Evolutionary conservation across 2,888 invertebrate species (phyloP).

Genomic region (Encarsia formosa): DNA sequence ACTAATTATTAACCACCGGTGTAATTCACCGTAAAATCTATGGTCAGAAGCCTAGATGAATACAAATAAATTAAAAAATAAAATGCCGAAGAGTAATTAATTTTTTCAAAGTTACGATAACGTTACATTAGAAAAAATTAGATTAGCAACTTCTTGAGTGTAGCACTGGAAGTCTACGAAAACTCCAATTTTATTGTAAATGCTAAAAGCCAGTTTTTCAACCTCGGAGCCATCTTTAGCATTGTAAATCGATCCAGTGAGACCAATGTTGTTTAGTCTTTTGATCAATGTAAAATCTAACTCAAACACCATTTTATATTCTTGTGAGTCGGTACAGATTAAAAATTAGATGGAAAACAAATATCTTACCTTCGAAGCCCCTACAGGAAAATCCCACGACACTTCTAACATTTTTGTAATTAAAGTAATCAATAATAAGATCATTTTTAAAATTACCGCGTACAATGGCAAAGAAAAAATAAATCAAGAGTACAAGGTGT

Average conservation of each 20-base stretch:
- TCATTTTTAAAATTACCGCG: no score
- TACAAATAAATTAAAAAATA: no score
- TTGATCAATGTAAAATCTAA: slow-evolving; percentile 7
- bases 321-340: background rate
- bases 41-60: no score
- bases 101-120: no score
- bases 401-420: slow-evolving; percentile 7
- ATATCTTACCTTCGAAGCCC: background rate
- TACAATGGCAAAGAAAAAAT: no score
- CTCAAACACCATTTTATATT: background rate
- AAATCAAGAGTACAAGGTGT: no score
- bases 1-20: no score
- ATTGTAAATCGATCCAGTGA: slow-evolving; percentile 1
- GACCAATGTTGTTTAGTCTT: slow-evolving; percentile 6
- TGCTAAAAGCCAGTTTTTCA: slow-evolving; percentile 1
- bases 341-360: no score
- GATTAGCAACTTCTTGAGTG: background rate
- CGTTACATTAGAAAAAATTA: slow-evolving; percentile 1
- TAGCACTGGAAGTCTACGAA: slow-evolving; percentile 11
- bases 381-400: slow-evolving; percentile 8
- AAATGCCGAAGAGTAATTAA: no score
- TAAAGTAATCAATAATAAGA: no score
- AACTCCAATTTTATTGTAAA: slow-evolving; percentile 11
- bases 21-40: no score
- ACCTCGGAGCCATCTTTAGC: background rate